phyloP scores from a whole-genome alignment of 2,888 invertebrate species.

The Copidosoma aretas region DNA sequence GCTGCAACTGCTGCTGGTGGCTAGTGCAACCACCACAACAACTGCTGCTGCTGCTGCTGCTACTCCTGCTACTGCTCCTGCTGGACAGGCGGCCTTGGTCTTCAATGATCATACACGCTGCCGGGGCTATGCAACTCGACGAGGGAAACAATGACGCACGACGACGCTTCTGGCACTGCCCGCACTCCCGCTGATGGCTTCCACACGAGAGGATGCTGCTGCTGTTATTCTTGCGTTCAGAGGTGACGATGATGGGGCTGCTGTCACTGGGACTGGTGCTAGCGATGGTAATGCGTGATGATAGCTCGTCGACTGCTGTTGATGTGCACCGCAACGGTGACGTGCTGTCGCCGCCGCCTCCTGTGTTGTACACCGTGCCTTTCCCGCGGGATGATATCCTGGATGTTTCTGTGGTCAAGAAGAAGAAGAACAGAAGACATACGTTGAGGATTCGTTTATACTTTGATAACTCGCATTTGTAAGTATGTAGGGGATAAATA shows the following conservation, averaged over 20 bases:
- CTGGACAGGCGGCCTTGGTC: constrained; percentile 60
- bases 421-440: too few relatives aligned
- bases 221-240: neutral
- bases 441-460: too few relatives aligned
- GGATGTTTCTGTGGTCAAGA: constrained; percentile 76
- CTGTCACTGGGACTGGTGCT: constrained; percentile 7
- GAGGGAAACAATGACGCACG: constrained; percentile 50
- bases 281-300: constrained; percentile 1
- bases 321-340: constrained; percentile 16
- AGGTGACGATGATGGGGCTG: neutral
- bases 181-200: constrained; percentile 33
- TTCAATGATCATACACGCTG: constrained; percentile 64
- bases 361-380: constrained; percentile 62
- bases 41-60: constrained; percentile 52
- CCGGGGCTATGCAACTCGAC: constrained; percentile 59
- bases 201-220: constrained; percentile 49
- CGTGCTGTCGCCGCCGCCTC: constrained; percentile 55
- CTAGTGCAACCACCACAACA: neutral
- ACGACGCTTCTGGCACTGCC: neutral
- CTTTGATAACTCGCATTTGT: too few relatives aligned
- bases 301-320: constrained; percentile 5
- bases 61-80: constrained; percentile 59
- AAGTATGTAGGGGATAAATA: too few relatives aligned
- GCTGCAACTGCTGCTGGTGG: constrained; percentile 1
- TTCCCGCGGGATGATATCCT: constrained; percentile 86